These are phyloP conservation scores for Holothuria glaberrima DNA, from an alignment of 35 echinoderm and acorn worm genomes.

Conservation along the genomic window DNA sequence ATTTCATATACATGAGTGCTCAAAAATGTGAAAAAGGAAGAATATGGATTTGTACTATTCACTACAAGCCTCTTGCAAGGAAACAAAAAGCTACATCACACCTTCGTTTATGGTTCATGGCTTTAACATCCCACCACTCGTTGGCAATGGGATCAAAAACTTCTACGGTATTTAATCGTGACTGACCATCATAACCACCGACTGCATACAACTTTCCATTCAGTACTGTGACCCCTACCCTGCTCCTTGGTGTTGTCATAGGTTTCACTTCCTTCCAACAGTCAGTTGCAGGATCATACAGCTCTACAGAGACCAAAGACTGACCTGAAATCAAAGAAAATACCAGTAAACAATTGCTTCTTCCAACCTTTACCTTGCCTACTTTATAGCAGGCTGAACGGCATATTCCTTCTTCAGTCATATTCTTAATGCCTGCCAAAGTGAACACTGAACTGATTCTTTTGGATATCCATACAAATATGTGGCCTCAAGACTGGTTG, in stretches of 20 bases:
- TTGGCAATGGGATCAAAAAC: constrained; percentile 88
- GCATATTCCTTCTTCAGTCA: too few species aligned
- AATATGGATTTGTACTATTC: too few species aligned
- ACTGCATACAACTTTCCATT: constrained; percentile 85
- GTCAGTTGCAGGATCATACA: constrained; percentile 84
- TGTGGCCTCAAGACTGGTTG: too few species aligned
- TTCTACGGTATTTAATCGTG: constrained; percentile 92
- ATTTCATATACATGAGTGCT: too few species aligned
- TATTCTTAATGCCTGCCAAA: too few species aligned
- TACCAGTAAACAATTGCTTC: too few species aligned
- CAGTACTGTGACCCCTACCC: constrained; percentile 94
- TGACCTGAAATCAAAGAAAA: constrained; percentile 62
- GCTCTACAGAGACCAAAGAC: constrained; percentile 84
- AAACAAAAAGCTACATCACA: constrained; percentile 9
- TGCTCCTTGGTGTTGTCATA: constrained; percentile 94
- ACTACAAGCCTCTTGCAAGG: neutral
- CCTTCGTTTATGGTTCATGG: constrained; percentile 99
- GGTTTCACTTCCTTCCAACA: constrained; percentile 80
- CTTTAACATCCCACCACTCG: constrained; percentile 98
- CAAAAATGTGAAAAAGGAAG: too few species aligned
- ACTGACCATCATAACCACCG: constrained; percentile 93
- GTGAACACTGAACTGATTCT: too few species aligned
- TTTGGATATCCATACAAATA: too few species aligned
- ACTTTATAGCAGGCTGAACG: too few species aligned
- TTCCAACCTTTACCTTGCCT: neutral